Conservation (phyloP, 2,888 invertebrate genomes). For the Kuschelorhynchus macadamiae region DNA sequence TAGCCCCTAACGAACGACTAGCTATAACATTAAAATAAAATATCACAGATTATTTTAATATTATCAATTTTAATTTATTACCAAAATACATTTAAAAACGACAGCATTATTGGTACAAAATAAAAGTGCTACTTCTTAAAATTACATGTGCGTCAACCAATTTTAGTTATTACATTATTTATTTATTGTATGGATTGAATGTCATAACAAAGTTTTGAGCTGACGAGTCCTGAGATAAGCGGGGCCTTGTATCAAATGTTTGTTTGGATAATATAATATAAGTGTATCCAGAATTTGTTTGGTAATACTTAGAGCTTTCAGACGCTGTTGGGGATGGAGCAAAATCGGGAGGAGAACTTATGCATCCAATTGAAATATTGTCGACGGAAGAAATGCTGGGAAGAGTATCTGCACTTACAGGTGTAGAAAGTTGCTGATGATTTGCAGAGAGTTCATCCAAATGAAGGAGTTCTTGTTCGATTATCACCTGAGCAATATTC, state of each 20-base stretch:
- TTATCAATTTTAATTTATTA: no score
- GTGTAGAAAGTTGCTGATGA: slow-evolving; percentile 15
- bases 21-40: slow-evolving; percentile 11
- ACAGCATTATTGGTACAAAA: neutral
- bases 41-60: no score
- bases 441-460: slow-evolving; percentile 16
- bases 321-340: neutral
- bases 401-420: slow-evolving; percentile 22
- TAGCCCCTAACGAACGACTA: slow-evolving; percentile 10
- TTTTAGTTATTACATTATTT: slow-evolving; percentile 1
- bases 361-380: neutral
- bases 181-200: slow-evolving; percentile 3
- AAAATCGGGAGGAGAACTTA: slow-evolving; percentile 17
- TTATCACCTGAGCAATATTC: slow-evolving; percentile 6
- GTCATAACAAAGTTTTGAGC: neutral
- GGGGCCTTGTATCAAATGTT: neutral
- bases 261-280: slow-evolving; percentile 7
- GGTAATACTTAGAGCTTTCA: slow-evolving; percentile 16
- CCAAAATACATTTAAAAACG: no score
- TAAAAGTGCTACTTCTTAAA: neutral
- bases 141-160: neutral
- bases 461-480: slow-evolving; percentile 4
- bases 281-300: slow-evolving; percentile 20
- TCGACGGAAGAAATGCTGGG: slow-evolving; percentile 20
- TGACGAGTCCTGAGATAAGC: neutral